Evolutionary conservation across 2,888 invertebrate genomes (phyloP).

Genomic region (Xanthorhoe spadicearia): DNA sequence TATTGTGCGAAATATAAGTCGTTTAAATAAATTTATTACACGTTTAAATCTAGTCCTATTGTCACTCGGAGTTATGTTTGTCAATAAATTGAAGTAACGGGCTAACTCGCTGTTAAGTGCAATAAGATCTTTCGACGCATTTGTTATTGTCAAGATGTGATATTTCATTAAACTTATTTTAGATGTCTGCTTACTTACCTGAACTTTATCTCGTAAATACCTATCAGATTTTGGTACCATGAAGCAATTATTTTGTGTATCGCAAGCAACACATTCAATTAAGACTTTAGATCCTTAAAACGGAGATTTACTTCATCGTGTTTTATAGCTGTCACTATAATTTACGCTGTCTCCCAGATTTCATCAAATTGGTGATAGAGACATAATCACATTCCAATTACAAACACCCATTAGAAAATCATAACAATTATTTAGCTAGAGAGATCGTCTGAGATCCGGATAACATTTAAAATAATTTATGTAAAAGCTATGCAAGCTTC

Average conservation of each 20-base stretch:
- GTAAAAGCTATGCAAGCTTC: constrained; percentile 21
- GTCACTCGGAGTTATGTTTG: constrained; percentile 29
- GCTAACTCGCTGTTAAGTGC: constrained; percentile 19
- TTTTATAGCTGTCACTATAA: too few relatives aligned
- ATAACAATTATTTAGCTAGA: not conserved
- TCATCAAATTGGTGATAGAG: not conserved
- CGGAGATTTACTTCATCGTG: too few relatives aligned
- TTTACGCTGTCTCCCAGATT: too few relatives aligned
- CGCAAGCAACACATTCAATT: too few relatives aligned
- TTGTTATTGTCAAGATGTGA: not conserved
- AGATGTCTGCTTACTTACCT: too few relatives aligned
- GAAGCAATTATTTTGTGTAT: too few relatives aligned
- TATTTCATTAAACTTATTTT: too few relatives aligned
- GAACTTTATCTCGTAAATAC: too few relatives aligned
- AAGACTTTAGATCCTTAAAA: too few relatives aligned
- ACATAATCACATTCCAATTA: not conserved
- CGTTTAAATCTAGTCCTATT: constrained; percentile 32
- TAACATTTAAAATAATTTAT: constrained; percentile 13
- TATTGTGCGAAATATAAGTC: constrained; percentile 31
- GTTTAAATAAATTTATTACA: constrained; percentile 33
- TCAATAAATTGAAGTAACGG: constrained; percentile 28
- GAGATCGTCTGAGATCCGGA: not conserved
- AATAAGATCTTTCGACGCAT: constrained; percentile 7
- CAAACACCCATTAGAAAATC: not conserved
- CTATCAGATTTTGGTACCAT: too few relatives aligned